These are phyloP conservation scores for Bacillus rossius DNA, from an alignment of 1,140 invertebrate genomes.

Conservation along the genomic window DNA sequence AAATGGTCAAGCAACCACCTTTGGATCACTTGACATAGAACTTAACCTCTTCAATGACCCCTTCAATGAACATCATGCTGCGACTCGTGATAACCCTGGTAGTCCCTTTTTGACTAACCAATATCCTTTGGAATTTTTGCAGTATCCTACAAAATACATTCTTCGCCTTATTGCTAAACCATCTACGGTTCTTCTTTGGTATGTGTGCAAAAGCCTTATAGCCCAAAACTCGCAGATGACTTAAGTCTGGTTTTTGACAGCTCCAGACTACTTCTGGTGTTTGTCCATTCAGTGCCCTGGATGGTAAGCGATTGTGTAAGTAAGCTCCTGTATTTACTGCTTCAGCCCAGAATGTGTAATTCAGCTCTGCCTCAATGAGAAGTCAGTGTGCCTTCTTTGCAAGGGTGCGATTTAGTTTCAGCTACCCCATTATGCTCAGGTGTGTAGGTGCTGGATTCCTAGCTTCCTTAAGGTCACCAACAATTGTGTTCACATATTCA, in stretches of 20 bases:
- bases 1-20: too few species aligned
- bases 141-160: too few species aligned
- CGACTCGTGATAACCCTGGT: too few species aligned
- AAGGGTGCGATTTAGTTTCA: conserved; percentile 36
- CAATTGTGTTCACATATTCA: too few species aligned
- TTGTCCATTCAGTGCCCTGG: conserved; percentile 20
- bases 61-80: too few species aligned
- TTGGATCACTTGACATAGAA: too few species aligned
- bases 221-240: conserved; percentile 29
- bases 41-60: too few species aligned
- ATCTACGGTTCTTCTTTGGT: too few species aligned
- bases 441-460: conserved; percentile 21
- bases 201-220: too few species aligned
- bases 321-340: conserved; percentile 27
- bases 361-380: conserved; percentile 27
- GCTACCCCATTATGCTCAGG: conserved; percentile 35
- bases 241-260: conserved; percentile 25
- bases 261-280: conserved; percentile 27
- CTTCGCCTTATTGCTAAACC: too few species aligned
- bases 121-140: too few species aligned
- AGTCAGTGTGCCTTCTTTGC: conserved; percentile 27
- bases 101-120: too few species aligned
- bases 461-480: neutral
- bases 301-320: conserved; percentile 28
- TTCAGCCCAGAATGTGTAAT: conserved; percentile 34